These are phyloP conservation scores for Scomber colias DNA, from an alignment of 2,113 vertebrate species.

Conservation along the genomic window DNA sequence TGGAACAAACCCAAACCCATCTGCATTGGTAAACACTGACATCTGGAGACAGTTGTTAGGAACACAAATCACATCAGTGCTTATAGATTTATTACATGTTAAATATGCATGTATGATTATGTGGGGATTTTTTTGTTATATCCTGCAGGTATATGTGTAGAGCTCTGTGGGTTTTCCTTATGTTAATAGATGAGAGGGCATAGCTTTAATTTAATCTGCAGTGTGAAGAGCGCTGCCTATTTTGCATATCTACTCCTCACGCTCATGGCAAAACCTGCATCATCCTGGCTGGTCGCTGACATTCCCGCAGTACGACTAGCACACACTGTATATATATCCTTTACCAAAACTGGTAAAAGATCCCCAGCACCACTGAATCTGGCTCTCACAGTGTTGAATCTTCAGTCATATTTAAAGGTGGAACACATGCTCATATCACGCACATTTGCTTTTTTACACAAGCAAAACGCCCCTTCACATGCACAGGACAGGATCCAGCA, in stretches of 20 bases:
- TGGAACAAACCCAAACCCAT: slow-evolving; percentile 94
- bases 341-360: slow-evolving; percentile 28
- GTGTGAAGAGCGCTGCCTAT: slow-evolving; percentile 22
- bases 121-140: neutral
- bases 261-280: slow-evolving; percentile 7
- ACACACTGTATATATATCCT: slow-evolving; percentile 22
- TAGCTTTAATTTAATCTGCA: slow-evolving; percentile 47
- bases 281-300: slow-evolving; percentile 44
- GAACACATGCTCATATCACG: neutral
- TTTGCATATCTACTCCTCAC: slow-evolving; percentile 50
- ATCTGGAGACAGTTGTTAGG: slow-evolving; percentile 58
- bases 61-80: slow-evolving; percentile 50
- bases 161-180: slow-evolving; percentile 45
- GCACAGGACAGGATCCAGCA: neutral
- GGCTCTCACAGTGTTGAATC: slow-evolving; percentile 21
- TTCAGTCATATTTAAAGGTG: slow-evolving; percentile 23
- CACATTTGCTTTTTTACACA: neutral
- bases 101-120: slow-evolving; percentile 42
- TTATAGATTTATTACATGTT: slow-evolving; percentile 53
- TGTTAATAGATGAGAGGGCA: slow-evolving; percentile 14
- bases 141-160: slow-evolving; percentile 44
- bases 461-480: neutral
- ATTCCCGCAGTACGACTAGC: slow-evolving; percentile 14
- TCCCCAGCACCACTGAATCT: neutral
- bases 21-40: slow-evolving; percentile 90